These are phyloP conservation scores for Cosmia trapezina DNA, from an alignment of 2,888 invertebrate species.

Conservation along the genomic window DNA sequence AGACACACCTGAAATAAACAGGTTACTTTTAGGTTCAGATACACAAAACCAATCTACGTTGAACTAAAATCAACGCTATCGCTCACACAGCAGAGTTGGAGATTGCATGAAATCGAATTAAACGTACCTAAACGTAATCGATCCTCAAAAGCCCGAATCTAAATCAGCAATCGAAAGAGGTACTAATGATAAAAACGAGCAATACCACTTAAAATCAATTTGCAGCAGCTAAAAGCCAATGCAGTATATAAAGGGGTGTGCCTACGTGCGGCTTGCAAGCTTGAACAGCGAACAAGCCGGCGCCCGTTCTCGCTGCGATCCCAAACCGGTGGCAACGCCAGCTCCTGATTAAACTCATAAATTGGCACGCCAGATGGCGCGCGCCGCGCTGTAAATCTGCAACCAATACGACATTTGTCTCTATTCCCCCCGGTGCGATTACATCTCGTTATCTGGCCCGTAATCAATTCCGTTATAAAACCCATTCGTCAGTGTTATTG, in stretches of 20 bases:
- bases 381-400: conserved; percentile 86
- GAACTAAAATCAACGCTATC: conserved; percentile 3
- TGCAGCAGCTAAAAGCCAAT: conserved; percentile 64
- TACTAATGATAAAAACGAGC: conserved; percentile 40
- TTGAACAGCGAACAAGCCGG: conserved; percentile 63
- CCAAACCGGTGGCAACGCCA: conserved; percentile 65
- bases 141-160: conserved; percentile 29
- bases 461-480: conserved; percentile 71
- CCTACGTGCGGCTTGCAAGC: conserved; percentile 54
- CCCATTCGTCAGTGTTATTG: conserved; percentile 71
- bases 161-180: conserved; percentile 43
- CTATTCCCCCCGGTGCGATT: conserved; percentile 81
- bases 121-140: conserved; percentile 22
- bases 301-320: conserved; percentile 62
- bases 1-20: not conserved
- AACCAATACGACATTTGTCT: conserved; percentile 88
- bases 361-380: conserved; percentile 87
- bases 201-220: conserved; percentile 65
- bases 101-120: conserved; percentile 25
- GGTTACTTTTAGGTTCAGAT: not conserved
- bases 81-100: not conserved
- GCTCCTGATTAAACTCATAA: conserved; percentile 88
- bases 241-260: conserved; percentile 61
- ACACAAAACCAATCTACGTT: not conserved
- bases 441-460: conserved; percentile 74